Evolutionary conservation across 2,113 vertebrate genomes (phyloP), one percentile per base, ranked within the genome.

Genomic region (Melanotaenia duboulayi): DNA sequence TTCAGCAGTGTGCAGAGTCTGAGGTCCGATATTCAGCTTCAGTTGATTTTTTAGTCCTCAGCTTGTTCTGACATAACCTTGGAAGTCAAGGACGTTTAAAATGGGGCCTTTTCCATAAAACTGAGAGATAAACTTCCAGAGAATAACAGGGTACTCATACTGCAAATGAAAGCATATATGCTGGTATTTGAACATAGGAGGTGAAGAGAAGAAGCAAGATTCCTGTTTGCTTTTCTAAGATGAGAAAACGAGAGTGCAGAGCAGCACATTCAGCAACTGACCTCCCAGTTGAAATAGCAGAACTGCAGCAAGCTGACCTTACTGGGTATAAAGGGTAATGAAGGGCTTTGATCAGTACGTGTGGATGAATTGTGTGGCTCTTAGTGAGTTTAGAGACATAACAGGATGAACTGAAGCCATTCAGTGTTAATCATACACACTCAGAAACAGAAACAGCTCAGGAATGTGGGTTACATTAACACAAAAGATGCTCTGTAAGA

Each of bases 341-440:
- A 25, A 11, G 51, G 46, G 51, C 52, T 65, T 51, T 39, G 12
- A 23, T n/a, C 9, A 65, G 56, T 24, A 62, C 35, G 42, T 40
- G 17, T 19, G n/a, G 23, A 17, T 24, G 35, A 8, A 12, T 16
- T 44, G 19, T 20, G 16, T 56, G 14, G 25, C 68, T 7, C n/a
- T 44, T 51, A 3, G 19, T 35, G 25, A 62, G 25, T n/a, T 22
- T 8, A 1, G 66, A 20, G 69, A 71, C 61, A 44, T 48, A 22
- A 42, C 44, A 19, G 20, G 44, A 63, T 46, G n/a, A 54, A 58
- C 54, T 65, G 17, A 22, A 68, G 71, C 23, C 35, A 62, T 63
- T 75, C 60, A 44, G 35, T 2, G 28, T n/a, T 55, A 79, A 22
- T 69, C 39, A 68, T 16, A 7, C 28, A 71, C 54, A 46, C 25